phyloP scores from a whole-genome alignment of 2,797 vertebrate species.

The Darevskia nairensis region DNA sequence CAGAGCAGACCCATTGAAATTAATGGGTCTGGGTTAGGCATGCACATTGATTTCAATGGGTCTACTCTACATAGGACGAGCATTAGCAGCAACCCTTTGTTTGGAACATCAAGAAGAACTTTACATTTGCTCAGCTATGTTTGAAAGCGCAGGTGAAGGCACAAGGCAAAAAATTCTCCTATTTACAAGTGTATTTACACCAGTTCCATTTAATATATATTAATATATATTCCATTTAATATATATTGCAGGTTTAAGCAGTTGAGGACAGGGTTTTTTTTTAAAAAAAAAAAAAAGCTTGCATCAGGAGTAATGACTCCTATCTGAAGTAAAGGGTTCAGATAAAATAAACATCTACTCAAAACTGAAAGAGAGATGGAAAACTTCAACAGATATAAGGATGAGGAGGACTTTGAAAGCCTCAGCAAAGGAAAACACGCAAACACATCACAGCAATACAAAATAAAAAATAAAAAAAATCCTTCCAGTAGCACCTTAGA shows the following conservation, averaged over 20 bases:
- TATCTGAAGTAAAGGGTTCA: background rate
- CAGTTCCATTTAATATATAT: background rate
- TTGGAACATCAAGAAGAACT: fast-evolving
- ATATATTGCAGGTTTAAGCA: background rate
- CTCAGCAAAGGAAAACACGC: background rate
- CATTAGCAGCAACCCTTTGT: background rate
- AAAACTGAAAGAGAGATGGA: background rate
- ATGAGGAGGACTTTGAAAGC: background rate
- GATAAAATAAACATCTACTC: background rate
- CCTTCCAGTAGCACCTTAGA: no score
- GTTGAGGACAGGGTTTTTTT: background rate
- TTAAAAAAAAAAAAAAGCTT: background rate
- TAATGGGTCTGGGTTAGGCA: no score
- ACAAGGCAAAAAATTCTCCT: background rate
- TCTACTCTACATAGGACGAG: no score
- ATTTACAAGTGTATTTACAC: fast-evolving
- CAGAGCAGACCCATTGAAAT: no score
- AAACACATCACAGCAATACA: background rate
- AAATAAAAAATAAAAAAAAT: no score
- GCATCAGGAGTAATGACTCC: background rate
- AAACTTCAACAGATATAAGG: background rate
- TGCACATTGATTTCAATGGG: no score
- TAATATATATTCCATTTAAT: no score
- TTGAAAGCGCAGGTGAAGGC: background rate
- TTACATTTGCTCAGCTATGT: background rate